Conservation (phyloP, 2,113 vertebrate species). For the Gymnocephalus cernua region DNA sequence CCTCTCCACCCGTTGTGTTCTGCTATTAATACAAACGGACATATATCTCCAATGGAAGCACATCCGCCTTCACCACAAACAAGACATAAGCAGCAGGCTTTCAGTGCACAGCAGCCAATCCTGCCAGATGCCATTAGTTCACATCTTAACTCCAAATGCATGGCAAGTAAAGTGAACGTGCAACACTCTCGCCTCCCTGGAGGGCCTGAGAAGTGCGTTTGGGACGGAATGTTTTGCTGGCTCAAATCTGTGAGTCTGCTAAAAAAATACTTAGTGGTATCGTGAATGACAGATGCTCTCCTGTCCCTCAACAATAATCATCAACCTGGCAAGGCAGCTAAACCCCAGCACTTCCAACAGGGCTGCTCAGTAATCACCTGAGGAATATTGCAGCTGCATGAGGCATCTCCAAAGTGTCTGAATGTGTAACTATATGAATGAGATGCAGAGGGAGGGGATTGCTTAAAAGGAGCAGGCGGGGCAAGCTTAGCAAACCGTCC, state of each 20-base stretch:
- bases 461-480: slow-evolving; percentile 8
- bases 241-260: slow-evolving; percentile 27
- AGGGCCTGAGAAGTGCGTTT: neutral
- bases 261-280: neutral
- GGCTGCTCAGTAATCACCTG: slow-evolving; percentile 20
- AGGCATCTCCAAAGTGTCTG: slow-evolving; percentile 9
- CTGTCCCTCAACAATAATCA: slow-evolving; percentile 17
- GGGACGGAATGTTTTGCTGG: slow-evolving; percentile 22
- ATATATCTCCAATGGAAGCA: slow-evolving; percentile 38
- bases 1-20: slow-evolving; percentile 1
- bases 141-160: slow-evolving; percentile 52
- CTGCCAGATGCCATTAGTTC: slow-evolving; percentile 69
- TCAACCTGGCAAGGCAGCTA: neutral
- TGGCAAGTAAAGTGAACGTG: slow-evolving; percentile 39
- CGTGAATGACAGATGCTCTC: slow-evolving; percentile 29
- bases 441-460: neutral
- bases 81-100: slow-evolving; percentile 48
- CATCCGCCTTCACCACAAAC: slow-evolving; percentile 35
- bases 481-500: slow-evolving; percentile 5
- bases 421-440: slow-evolving; percentile 9
- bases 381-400: slow-evolving; percentile 19
- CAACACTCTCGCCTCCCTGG: slow-evolving; percentile 21
- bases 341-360: slow-evolving; percentile 20
- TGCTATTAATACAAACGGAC: slow-evolving; percentile 57
- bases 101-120: slow-evolving; percentile 53